Evolutionary conservation across 2,888 invertebrate genomes (phyloP).

Genomic region (Oligia latruncula): DNA sequence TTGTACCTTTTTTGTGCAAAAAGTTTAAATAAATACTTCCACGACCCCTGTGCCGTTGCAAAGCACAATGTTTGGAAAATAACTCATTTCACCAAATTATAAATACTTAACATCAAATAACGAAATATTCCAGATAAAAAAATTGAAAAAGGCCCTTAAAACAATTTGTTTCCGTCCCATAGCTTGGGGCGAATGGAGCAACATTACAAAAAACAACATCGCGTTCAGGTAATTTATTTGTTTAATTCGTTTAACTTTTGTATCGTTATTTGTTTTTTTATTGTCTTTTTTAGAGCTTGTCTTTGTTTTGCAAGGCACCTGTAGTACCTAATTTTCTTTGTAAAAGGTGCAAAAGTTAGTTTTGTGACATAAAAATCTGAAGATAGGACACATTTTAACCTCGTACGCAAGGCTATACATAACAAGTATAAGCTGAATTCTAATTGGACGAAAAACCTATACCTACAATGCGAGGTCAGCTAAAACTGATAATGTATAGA

Average conservation of each 20-base stretch:
- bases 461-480: too few species aligned
- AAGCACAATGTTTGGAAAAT: too few species aligned
- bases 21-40: too few species aligned
- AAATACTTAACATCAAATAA: neutral
- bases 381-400: neutral
- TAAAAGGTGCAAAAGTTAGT: neutral
- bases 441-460: too few species aligned
- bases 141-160: neutral
- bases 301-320: conserved; percentile 12
- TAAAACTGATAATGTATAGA: too few species aligned
- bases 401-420: neutral
- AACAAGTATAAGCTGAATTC: too few species aligned
- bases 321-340: neutral
- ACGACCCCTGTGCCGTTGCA: too few species aligned
- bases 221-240: conserved; percentile 44
- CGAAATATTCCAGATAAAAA: neutral
- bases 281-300: conserved; percentile 19
- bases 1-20: too few species aligned
- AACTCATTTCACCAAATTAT: neutral
- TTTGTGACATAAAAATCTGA: neutral
- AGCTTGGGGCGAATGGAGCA: conserved; percentile 14
- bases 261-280: conserved; percentile 34
- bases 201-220: conserved; percentile 15
- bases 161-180: conserved; percentile 14
- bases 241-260: conserved; percentile 45